Conservation (phyloP, 2,797 vertebrate genomes). For the Catostomus latipinnis region DNA sequence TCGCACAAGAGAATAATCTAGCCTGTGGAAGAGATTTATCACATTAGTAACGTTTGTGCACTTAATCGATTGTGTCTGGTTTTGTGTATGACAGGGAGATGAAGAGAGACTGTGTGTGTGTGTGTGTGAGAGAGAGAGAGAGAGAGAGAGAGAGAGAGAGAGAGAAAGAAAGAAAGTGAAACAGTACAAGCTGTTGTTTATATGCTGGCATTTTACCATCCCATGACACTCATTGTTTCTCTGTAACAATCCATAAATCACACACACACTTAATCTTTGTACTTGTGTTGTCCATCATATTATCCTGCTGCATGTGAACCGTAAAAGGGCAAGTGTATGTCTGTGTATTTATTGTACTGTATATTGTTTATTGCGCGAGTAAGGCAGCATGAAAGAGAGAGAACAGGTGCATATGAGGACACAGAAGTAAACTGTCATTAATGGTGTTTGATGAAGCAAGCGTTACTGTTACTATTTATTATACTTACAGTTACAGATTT, state of each 20-base stretch:
- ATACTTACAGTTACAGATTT: too few species aligned
- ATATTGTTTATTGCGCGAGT: too few species aligned
- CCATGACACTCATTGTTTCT: slow-evolving; percentile 7
- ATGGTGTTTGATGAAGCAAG: neutral
- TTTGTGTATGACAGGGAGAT: slow-evolving; percentile 16
- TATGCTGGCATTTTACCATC: slow-evolving; percentile 12
- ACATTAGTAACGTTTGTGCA: slow-evolving; percentile 24
- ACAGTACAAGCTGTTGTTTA: slow-evolving; percentile 24
- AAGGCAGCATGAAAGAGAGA: neutral
- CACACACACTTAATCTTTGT: neutral
- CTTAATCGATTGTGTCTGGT: slow-evolving; percentile 23
- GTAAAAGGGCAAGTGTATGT: slow-evolving; percentile 28
- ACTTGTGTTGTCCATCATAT: slow-evolving; percentile 19
- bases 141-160: too few species aligned
- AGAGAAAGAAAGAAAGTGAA: neutral
- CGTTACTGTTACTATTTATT: neutral
- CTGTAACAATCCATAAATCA: slow-evolving; percentile 18
- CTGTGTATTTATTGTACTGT: slow-evolving; percentile 2
- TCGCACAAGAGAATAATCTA: slow-evolving; percentile 18
- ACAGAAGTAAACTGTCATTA: neutral
- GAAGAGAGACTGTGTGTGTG: neutral
- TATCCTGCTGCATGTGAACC: slow-evolving; percentile 10
- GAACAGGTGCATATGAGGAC: neutral
- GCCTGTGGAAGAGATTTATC: slow-evolving; percentile 19
- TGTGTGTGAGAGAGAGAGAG: neutral